These are phyloP conservation scores for Antheraea yamamai DNA, from an alignment of 2,888 invertebrate genomes.

Conservation along the genomic window DNA sequence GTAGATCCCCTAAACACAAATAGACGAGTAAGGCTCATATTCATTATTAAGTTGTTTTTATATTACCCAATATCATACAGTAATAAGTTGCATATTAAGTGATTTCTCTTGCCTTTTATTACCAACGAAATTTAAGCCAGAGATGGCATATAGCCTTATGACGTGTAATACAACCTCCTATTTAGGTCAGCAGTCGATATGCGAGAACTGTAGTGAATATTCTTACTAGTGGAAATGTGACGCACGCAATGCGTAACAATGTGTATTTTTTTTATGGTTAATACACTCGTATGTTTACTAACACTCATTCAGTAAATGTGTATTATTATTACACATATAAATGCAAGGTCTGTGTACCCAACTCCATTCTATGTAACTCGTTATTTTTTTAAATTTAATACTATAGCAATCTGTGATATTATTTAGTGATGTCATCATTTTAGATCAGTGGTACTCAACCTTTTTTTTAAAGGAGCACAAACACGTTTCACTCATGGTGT, in stretches of 20 bases:
- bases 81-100: not conserved
- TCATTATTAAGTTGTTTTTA: not conserved
- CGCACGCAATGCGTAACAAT: slow-evolving; percentile 3
- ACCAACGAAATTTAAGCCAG: slow-evolving; percentile 6
- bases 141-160: not conserved
- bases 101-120: not conserved
- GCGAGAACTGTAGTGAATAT: not conserved
- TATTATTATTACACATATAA: not conserved
- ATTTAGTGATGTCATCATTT: slow-evolving; percentile 29
- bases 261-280: not conserved
- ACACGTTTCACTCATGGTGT: too few relatives aligned
- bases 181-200: slow-evolving; percentile 4
- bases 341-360: not conserved
- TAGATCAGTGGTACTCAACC: not conserved
- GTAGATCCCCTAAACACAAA: not conserved
- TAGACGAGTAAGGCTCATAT: not conserved
- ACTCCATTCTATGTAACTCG: not conserved
- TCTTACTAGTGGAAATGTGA: slow-evolving; percentile 3
- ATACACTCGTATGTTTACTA: not conserved
- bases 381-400: not conserved
- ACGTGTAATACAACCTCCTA: not conserved
- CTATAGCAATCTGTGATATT: slow-evolving; percentile 1
- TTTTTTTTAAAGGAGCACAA: too few relatives aligned
- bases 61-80: not conserved
- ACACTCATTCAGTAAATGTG: not conserved